These are phyloP conservation scores for Sebastiscus tertius DNA, from an alignment of 2,797 vertebrate genomes.

Conservation along the genomic window DNA sequence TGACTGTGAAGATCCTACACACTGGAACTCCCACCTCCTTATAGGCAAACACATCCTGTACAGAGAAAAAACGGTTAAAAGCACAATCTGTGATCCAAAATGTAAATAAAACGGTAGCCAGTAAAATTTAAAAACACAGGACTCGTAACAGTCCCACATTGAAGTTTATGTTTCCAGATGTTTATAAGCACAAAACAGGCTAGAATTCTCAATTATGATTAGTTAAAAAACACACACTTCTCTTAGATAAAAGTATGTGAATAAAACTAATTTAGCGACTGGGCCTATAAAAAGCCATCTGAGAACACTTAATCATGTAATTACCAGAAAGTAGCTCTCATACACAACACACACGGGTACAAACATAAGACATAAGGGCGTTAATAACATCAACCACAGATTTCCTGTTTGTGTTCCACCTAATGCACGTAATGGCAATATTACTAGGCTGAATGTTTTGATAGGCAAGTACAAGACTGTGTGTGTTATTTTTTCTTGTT, in stretches of 20 bases:
- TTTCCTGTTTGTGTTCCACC: slow-evolving; percentile 56
- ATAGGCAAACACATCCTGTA: slow-evolving; percentile 96
- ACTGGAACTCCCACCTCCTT: slow-evolving; percentile 92
- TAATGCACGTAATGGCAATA: slow-evolving; percentile 46
- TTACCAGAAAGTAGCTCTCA: slow-evolving; percentile 26
- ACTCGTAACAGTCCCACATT: not conserved
- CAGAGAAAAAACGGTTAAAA: slow-evolving; percentile 25
- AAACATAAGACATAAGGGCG: slow-evolving; percentile 26
- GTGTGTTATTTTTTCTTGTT: not conserved
- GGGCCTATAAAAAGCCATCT: not conserved
- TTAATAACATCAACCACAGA: slow-evolving; percentile 49
- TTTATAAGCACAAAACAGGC: not conserved
- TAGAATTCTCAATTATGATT: not conserved
- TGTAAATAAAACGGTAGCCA: not conserved
- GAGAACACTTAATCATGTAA: slow-evolving; percentile 23
- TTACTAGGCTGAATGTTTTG: slow-evolving; percentile 45
- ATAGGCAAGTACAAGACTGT: not conserved
- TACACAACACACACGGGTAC: slow-evolving; percentile 7
- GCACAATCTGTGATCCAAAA: not conserved
- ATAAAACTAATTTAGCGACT: not conserved
- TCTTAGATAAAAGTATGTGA: not conserved
- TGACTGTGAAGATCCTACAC: slow-evolving; percentile 96
- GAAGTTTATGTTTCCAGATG: not conserved
- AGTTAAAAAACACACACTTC: not conserved
- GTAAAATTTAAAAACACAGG: not conserved